Percentiles rank a stretch among this genome's conserved stretches.
phyloP scores from a whole-genome alignment of 2,888 invertebrate species.

The Gerris lacustris region DNA sequence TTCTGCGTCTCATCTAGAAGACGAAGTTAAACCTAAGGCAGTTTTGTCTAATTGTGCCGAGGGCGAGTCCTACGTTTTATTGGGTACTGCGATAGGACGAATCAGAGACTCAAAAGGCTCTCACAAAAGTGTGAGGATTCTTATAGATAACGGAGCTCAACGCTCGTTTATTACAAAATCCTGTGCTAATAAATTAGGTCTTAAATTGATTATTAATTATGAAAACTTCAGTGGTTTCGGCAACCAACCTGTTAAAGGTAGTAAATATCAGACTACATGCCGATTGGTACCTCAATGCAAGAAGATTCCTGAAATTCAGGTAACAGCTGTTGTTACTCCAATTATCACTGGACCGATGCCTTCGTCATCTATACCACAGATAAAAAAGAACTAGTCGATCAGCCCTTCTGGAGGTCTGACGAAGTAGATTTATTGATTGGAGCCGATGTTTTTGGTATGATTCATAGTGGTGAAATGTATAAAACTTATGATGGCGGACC shows the following conservation, averaged over 20 bases:
- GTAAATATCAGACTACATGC: neutral
- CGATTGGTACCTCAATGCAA: neutral
- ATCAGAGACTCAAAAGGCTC: constrained; percentile 5
- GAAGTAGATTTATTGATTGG: constrained; percentile 10
- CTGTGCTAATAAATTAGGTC: constrained; percentile 9
- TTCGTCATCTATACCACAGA: no score
- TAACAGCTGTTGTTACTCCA: no score
- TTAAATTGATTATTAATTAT: neutral
- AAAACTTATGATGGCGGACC: neutral
- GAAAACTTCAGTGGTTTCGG: constrained; percentile 9
- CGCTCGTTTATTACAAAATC: constrained; percentile 11
- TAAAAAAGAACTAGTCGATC: constrained; percentile 6
- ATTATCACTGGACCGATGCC: no score
- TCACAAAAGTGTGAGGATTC: neutral
- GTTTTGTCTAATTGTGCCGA: neutral
- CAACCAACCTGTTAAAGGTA: neutral
- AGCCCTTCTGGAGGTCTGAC: neutral
- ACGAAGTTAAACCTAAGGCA: no score
- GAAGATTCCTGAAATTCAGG: no score
- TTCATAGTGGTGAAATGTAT: neutral
- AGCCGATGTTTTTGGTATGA: constrained; percentile 8
- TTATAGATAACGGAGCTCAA: constrained; percentile 15
- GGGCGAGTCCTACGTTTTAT: constrained; percentile 7
- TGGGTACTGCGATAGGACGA: constrained; percentile 5
- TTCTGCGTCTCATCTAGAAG: no score